Percentiles rank a stretch among this genome's conserved stretches.
Evolutionary conservation across 2,888 invertebrate genomes (phyloP).

Genomic region (Scaptodrosophila latifasciaeformis): DNA sequence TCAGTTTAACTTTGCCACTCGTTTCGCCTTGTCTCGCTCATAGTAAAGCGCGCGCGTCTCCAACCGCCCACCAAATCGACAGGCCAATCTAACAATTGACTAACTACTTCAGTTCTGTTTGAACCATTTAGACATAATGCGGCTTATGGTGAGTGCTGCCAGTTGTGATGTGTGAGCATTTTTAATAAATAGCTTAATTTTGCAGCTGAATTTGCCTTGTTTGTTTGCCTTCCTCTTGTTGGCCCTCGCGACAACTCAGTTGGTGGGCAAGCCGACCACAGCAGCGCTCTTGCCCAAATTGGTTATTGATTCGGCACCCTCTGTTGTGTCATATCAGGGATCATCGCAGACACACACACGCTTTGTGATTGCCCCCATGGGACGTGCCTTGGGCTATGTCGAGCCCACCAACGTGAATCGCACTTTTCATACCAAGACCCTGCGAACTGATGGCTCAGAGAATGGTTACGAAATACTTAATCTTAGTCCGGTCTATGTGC

Average conservation of each 20-base stretch:
- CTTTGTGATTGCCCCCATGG: conserved; percentile 70
- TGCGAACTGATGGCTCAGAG: background rate
- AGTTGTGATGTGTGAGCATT: background rate
- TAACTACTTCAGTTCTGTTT: conserved; percentile 7
- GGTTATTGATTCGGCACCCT: conserved; percentile 65
- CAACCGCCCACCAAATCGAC: conserved; percentile 17
- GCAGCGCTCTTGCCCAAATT: conserved; percentile 37
- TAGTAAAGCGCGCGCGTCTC: conserved; percentile 6
- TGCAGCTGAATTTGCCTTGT: background rate
- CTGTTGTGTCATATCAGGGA: conserved; percentile 70
- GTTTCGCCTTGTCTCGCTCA: conserved; percentile 36
- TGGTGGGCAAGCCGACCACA: too few relatives aligned
- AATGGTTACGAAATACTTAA: conserved; percentile 46
- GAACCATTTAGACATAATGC: conserved; percentile 32
- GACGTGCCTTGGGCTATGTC: conserved; percentile 66
- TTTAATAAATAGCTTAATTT: background rate
- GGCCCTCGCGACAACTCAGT: conserved; percentile 13
- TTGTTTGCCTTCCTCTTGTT: conserved; percentile 1
- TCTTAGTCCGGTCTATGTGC: conserved; percentile 64
- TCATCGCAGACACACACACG: conserved; percentile 68
- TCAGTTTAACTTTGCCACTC: conserved; percentile 64
- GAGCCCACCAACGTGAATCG: conserved; percentile 68
- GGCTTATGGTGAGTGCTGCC: conserved; percentile 40
- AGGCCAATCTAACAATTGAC: too few relatives aligned
- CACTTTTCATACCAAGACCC: conserved; percentile 49